Conservation (phyloP, 1,140 invertebrate genomes). For the Antheraea mylitta region DNA sequence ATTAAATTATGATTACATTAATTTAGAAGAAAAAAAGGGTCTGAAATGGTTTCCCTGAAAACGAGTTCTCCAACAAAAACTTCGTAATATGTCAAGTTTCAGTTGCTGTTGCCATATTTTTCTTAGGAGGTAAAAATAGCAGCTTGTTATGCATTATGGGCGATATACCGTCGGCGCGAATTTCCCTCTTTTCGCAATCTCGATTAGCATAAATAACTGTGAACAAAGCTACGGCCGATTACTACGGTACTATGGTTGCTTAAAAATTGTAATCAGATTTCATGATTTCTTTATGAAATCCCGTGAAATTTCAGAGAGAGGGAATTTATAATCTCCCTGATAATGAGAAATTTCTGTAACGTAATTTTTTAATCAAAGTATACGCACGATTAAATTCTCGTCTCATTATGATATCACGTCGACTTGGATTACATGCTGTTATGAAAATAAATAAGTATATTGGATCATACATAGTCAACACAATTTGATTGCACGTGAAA, state of each 20-base stretch:
- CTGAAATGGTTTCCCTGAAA: neutral
- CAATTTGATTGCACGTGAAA: too few relatives aligned
- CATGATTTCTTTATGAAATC: constrained; percentile 12
- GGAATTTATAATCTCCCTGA: neutral
- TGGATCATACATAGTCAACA: too few relatives aligned
- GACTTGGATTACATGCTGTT: too few relatives aligned
- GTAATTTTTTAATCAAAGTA: too few relatives aligned
- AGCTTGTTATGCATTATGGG: constrained; percentile 15
- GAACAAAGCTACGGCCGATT: constrained; percentile 12
- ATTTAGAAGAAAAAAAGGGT: neutral
- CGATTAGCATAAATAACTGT: constrained; percentile 19
- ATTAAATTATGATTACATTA: neutral
- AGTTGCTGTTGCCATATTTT: constrained; percentile 11
- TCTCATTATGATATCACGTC: too few relatives aligned
- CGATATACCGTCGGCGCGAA: constrained; percentile 4
- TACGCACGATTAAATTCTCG: too few relatives aligned
- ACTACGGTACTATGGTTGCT: constrained; percentile 9
- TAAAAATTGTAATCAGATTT: constrained; percentile 13
- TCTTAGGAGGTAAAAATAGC: constrained; percentile 11
- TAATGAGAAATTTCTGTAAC: neutral
- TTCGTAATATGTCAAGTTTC: constrained; percentile 6
- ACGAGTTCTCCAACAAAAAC: neutral
- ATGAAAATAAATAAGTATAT: too few relatives aligned
- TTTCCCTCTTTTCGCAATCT: constrained; percentile 16
- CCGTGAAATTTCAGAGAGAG: neutral